Percentiles rank a stretch among this genome's conserved stretches.
These are phyloP conservation scores for Sturnira hondurensis DNA, from an alignment of 2,113 vertebrate species.

Conservation along the genomic window DNA sequence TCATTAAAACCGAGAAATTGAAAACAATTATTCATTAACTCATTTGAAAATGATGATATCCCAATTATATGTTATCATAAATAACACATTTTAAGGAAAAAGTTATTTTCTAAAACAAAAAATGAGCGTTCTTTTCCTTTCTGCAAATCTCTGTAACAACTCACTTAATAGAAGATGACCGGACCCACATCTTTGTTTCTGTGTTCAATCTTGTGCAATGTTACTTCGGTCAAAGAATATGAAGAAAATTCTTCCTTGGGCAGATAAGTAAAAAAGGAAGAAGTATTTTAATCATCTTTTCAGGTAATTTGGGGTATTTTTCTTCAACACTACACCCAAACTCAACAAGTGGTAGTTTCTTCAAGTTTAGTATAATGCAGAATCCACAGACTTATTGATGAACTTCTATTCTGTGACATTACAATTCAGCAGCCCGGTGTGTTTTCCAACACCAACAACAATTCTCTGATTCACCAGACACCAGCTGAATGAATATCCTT, in stretches of 20 bases:
- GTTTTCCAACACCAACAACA: neutral
- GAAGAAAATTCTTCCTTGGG: neutral
- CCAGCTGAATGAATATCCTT: neutral
- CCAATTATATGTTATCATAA: neutral
- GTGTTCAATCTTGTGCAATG: neutral
- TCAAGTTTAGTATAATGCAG: neutral
- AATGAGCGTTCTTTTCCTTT: neutral
- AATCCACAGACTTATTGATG: neutral
- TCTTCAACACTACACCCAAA: neutral
- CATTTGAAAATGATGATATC: neutral
- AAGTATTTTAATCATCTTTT: neutral
- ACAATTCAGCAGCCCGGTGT: neutral
- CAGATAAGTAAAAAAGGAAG: neutral
- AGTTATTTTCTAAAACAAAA: neutral
- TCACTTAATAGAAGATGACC: neutral
- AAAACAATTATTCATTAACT: slow-evolving; percentile 8
- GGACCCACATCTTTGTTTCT: neutral
- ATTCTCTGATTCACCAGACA: neutral
- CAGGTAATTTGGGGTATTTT: neutral
- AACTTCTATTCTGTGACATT: neutral
- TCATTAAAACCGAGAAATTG: neutral
- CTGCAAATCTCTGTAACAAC: neutral
- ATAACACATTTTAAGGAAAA: neutral
- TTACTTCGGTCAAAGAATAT: neutral
- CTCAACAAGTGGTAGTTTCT: neutral